Evolutionary conservation across 2,888 invertebrate genomes (phyloP).

Genomic region (Hipparchia sbordonii): DNA sequence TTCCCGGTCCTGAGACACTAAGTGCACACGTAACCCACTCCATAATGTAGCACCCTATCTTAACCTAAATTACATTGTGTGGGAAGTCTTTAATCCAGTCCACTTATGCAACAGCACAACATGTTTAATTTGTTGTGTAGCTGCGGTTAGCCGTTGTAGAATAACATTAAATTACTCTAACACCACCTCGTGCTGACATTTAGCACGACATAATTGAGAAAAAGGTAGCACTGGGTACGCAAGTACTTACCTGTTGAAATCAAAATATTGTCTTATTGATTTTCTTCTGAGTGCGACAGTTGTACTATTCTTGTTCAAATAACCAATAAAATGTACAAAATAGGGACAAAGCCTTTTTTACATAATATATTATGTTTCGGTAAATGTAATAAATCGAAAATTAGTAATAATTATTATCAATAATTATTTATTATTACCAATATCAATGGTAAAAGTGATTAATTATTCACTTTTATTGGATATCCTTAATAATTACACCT

Average conservation of each 20-base stretch:
- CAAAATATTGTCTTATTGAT: no score
- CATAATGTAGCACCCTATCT: constrained; percentile 19
- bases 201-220: constrained; percentile 8
- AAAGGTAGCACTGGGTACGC: background rate
- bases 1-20: constrained; percentile 1
- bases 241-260: background rate
- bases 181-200: constrained; percentile 13
- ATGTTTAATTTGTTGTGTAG: constrained; percentile 26
- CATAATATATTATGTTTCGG: no score
- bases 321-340: no score
- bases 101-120: constrained; percentile 26
- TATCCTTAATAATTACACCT: no score
- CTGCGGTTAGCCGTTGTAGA: constrained; percentile 17
- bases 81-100: constrained; percentile 25
- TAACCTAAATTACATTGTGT: constrained; percentile 25
- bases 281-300: no score
- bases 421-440: no score
- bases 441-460: no score
- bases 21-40: constrained; percentile 15
- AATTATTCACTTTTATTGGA: no score
- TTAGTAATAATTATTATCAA: no score
- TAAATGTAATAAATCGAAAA: no score
- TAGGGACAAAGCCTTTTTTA: no score
- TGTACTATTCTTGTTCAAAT: no score
- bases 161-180: constrained; percentile 23